Conservation (phyloP, 2,113 vertebrate species). For the Pygoscelis adeliae region DNA sequence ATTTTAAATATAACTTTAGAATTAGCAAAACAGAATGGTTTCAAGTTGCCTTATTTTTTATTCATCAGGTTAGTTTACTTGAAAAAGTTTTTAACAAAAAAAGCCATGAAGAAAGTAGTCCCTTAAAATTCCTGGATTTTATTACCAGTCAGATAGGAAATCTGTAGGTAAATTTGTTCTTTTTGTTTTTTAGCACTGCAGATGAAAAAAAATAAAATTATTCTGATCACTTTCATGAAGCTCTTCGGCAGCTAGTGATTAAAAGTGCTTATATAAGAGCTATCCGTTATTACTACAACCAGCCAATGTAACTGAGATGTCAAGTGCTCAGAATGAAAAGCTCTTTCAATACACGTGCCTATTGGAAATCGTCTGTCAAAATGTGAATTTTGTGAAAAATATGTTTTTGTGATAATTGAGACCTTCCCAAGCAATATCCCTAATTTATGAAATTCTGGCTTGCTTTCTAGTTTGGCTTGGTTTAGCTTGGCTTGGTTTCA, state of each 20-base stretch:
- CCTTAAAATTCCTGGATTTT: neutral
- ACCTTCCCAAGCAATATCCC: neutral
- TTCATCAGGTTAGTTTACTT: neutral
- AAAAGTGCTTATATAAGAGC: neutral
- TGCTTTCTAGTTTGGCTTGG: neutral
- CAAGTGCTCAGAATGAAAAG: neutral
- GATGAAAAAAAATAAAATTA: neutral
- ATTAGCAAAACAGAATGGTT: neutral
- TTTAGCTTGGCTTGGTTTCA: neutral
- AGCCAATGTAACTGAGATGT: neutral
- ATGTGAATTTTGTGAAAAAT: neutral
- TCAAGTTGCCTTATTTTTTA: neutral
- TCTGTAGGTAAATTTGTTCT: neutral
- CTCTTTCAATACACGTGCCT: neutral
- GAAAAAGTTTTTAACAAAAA: neutral
- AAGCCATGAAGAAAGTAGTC: fast-evolving
- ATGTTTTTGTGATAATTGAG: neutral
- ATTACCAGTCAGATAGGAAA: neutral
- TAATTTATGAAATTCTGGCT: neutral
- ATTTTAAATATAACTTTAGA: neutral
- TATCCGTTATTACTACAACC: neutral
- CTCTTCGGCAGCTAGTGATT: neutral
- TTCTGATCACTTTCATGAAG: neutral
- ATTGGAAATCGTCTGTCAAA: neutral
- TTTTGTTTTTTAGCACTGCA: neutral